phyloP scores from a whole-genome alignment of 2,888 invertebrate genomes.

The Idaea aversata region DNA sequence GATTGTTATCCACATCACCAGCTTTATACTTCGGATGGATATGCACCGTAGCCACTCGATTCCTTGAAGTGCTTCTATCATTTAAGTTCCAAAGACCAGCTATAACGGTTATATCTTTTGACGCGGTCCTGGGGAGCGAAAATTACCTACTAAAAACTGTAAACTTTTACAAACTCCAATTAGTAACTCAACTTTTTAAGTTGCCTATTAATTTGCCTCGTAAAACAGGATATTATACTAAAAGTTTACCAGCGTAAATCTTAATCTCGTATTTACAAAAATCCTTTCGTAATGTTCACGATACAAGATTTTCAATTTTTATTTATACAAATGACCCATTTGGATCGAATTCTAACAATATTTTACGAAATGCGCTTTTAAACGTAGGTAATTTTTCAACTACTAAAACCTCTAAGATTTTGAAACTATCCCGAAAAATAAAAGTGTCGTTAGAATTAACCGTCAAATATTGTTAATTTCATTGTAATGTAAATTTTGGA shows the following conservation, averaged over 20 bases:
- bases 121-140: conserved; percentile 35
- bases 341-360: too few species aligned
- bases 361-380: too few species aligned
- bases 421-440: too few species aligned
- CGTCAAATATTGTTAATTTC: too few species aligned
- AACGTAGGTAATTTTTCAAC: too few species aligned
- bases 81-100: conserved; percentile 59
- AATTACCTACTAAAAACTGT: not conserved
- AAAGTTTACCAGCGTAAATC: not conserved
- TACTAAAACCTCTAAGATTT: too few species aligned
- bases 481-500: too few species aligned
- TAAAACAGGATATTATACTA: not conserved
- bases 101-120: conserved; percentile 53
- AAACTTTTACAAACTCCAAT: not conserved
- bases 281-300: too few species aligned
- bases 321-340: too few species aligned
- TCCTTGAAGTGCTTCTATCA: conserved; percentile 44
- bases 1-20: conserved; percentile 49
- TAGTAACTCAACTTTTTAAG: not conserved
- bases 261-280: too few species aligned
- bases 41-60: conserved; percentile 46
- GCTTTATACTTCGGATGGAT: conserved; percentile 52
- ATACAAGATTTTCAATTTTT: too few species aligned
- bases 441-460: too few species aligned
- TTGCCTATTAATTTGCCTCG: not conserved